Base-by-base conservation (phyloP, 2,113 vertebrate genomes). In the Notarius quadriscutis region DNA sequence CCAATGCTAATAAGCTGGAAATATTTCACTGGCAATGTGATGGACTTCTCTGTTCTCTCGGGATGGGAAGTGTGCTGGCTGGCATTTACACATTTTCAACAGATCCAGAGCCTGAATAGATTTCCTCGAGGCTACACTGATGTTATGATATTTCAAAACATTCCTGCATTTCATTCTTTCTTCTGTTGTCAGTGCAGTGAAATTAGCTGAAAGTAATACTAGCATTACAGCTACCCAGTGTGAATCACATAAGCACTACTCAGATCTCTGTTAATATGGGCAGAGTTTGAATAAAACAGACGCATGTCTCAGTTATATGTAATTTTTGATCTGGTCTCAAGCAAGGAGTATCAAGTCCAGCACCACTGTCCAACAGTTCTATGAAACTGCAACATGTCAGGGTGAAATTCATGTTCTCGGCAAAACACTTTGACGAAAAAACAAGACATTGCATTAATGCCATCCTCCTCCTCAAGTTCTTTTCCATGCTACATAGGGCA, bases 1-100 rank as follows among this genome's bases (percentile, higher is more conserved):
- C 92, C 88, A 92, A 91, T 95, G 90, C 93, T 93, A 93, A 93
- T 93, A 89, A 92, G 92, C 92, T 93, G 91, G 58, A 90, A 90
- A 92, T 89, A 84, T 93, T 94, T 85, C 91, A 92, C 93, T 67
- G 84, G 85, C 87, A 93, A 75, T 89, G 86, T 88, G 89, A 88
- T 18, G 89, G 91, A 90, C 86, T 89, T 72, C 69, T 88, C 63
- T 85, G 90, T 87, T 60, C 17, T 88, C 25, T 84, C 58, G 84
- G 90, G 89, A 58, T 91, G 90, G 25, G 63, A 84, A 91, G 84
- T 89, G 88, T 51, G 65, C 7, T 58, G 88, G 53, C 89, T 89
- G 74, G 90, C 81, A 90, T 93, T 93, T 94, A 86, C 89, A 87
- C 93, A 90, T 88, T 83, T 58, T 82, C 0, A 0, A 89, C 89